phyloP scores from a whole-genome alignment of 2,113 vertebrate species.

The Pseudorhombus dupliciocellatus region DNA sequence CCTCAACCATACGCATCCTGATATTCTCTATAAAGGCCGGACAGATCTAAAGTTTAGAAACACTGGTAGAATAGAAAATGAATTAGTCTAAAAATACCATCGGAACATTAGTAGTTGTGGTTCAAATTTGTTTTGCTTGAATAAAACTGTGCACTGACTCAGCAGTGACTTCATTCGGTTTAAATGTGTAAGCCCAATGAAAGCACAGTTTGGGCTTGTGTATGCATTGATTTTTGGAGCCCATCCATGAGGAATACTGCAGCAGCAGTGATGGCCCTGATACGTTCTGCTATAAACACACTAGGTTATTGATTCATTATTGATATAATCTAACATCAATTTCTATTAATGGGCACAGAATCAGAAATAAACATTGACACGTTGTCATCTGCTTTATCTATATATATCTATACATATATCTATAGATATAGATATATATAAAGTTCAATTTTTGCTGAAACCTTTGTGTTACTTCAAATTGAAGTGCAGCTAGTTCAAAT shows the following conservation, averaged over 20 bases:
- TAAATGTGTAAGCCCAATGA: background rate
- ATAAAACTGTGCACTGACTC: background rate
- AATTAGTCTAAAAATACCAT: background rate
- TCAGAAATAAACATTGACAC: too few species aligned
- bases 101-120: background rate
- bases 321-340: background rate
- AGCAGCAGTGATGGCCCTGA: slow-evolving; percentile 1
- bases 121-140: background rate
- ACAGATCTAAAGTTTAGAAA: background rate
- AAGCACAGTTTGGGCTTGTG: background rate
- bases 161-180: background rate
- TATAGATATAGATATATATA: background rate
- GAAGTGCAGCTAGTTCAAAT: too few species aligned
- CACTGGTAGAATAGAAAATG: background rate
- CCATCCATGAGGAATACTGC: background rate
- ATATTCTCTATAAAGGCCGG: background rate
- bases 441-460: background rate
- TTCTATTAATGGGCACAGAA: too few species aligned
- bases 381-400: too few species aligned
- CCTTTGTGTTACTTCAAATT: background rate
- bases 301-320: too few species aligned
- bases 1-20: too few species aligned
- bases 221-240: background rate
- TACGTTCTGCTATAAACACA: too few species aligned
- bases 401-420: too few species aligned